These are phyloP conservation scores for Ptilonorhynchus violaceus DNA, from an alignment of 2,113 vertebrate genomes.

Conservation along the genomic window DNA sequence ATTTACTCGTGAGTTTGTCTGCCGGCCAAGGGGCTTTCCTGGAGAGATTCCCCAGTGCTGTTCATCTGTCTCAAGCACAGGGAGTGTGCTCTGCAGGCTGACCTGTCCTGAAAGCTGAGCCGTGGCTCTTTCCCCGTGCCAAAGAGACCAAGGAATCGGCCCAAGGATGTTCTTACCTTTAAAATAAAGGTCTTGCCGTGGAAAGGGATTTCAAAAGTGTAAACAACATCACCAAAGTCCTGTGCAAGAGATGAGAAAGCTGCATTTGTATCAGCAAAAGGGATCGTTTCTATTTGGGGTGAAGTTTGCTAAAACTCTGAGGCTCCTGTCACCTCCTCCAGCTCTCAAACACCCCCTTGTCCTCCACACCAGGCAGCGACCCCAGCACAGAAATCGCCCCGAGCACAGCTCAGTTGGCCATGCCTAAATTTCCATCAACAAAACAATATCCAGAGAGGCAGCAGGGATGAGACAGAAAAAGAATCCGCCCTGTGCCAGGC, in stretches of 20 bases:
- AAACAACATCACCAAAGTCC: slow-evolving; percentile 90
- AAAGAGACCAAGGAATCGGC: accelerated
- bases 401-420: neutral
- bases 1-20: slow-evolving; percentile 13
- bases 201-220: slow-evolving; percentile 90
- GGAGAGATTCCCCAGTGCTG: slow-evolving; percentile 24
- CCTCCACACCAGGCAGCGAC: neutral
- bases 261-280: accelerated
- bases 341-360: accelerated
- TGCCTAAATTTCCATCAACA: neutral
- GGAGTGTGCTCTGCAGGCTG: neutral
- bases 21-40: slow-evolving; percentile 49
- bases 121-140: accelerated
- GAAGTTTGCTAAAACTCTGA: neutral
- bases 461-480: slow-evolving; percentile 49
- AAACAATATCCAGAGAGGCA: neutral
- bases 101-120: neutral
- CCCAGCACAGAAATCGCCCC: accelerated
- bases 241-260: slow-evolving; percentile 48
- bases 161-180: slow-evolving; percentile 79
- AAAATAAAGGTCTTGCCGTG: slow-evolving; percentile 95
- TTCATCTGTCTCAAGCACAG: neutral
- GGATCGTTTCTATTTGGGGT: neutral
- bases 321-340: neutral
- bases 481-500: neutral